Percentiles rank a stretch among this genome's conserved stretches.
Conservation (phyloP, 35 echinoderm and acorn worm species). For the Chiridota heheva region DNA sequence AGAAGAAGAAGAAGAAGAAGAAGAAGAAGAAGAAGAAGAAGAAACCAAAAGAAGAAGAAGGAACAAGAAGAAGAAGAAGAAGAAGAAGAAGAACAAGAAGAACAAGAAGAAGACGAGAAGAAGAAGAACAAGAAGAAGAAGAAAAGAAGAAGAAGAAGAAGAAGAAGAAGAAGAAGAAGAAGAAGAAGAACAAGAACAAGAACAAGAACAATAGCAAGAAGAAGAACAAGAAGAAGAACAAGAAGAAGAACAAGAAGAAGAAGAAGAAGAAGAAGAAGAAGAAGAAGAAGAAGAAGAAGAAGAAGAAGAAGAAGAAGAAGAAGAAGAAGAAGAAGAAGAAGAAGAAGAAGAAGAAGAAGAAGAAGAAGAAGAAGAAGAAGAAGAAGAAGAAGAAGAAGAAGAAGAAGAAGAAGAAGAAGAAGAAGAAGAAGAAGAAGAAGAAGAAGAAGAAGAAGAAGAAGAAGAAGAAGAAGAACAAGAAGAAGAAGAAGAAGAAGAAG, state of each 20-base stretch:
- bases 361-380: constrained; percentile 1
- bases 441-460: neutral
- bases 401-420: neutral
- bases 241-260: neutral
- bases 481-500: neutral
- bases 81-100: constrained; percentile 4
- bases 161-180: neutral
- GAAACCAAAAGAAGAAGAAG: neutral
- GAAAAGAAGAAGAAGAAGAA: neutral
- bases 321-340: constrained; percentile 6
- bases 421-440: neutral
- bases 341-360: constrained; percentile 1
- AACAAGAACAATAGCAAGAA: neutral
- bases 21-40: neutral
- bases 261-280: constrained; percentile 6
- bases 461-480: neutral
- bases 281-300: constrained; percentile 6
- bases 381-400: constrained; percentile 2
- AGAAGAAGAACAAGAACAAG: neutral
- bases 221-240: neutral
- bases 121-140: constrained; percentile 2
- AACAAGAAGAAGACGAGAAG: neutral
- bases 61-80: constrained; percentile 1
- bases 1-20: neutral
- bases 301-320: constrained; percentile 6